A percentile compares a stretch with the other conserved stretches of the same genome.
Conservation (phyloP, 2,888 invertebrate species). For the Cataglyphis rosenhaueri region DNA sequence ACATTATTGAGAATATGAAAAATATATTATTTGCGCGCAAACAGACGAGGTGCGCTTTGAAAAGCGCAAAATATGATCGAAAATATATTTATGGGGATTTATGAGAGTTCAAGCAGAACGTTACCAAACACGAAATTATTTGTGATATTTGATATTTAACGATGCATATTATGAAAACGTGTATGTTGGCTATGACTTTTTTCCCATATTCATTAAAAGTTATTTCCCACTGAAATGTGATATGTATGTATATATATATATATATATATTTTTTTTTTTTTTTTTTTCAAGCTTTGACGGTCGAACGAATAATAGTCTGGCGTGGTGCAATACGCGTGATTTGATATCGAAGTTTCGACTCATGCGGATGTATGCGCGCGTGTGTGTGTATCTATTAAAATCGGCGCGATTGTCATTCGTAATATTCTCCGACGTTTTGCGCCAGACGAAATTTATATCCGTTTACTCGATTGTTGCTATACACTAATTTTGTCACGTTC, state of each 20-base stretch:
- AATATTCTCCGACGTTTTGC: conserved; percentile 53
- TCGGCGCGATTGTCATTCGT: conserved; percentile 58
- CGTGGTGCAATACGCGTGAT: conserved; percentile 18
- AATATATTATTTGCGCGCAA: conserved; percentile 31
- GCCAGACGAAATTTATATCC: conserved; percentile 59
- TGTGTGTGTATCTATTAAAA: conserved; percentile 48
- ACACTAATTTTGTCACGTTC: conserved; percentile 43
- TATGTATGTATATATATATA: neutral
- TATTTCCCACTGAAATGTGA: neutral
- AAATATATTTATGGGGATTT: conserved; percentile 41
- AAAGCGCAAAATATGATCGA: conserved; percentile 29
- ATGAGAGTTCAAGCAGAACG: conserved; percentile 7
- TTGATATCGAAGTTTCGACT: conserved; percentile 9
- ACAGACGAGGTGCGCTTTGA: conserved; percentile 24
- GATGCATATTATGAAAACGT: conserved; percentile 30
- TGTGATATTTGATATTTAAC: conserved; percentile 52
- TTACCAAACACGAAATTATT: conserved; percentile 46
- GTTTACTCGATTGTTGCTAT: conserved; percentile 48
- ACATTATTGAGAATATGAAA: neutral
- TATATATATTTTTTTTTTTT: neutral
- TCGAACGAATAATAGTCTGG: conserved; percentile 40
- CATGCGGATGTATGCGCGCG: neutral
- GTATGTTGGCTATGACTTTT: neutral
- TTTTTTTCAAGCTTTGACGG: conserved; percentile 18
- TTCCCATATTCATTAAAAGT: conserved; percentile 30